These are phyloP conservation scores for Dasypolia templi DNA, from an alignment of 2,888 invertebrate genomes.

Conservation along the genomic window DNA sequence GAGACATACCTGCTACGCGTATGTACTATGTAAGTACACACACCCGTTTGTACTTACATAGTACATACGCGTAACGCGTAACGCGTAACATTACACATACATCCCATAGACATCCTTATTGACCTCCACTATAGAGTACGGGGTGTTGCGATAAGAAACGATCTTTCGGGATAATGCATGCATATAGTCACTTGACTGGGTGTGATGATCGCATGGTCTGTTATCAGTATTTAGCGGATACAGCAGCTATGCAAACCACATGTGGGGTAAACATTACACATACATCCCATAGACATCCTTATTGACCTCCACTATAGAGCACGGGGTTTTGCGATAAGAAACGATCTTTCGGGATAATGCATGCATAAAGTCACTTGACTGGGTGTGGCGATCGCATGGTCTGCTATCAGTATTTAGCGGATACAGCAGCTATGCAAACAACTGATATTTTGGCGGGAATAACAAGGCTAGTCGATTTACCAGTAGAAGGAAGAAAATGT, in stretches of 20 bases:
- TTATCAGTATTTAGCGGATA: conserved; percentile 39
- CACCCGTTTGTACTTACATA: too few relatives aligned
- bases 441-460: conserved; percentile 19
- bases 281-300: conserved; percentile 14
- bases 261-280: conserved; percentile 1
- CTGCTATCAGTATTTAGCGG: conserved; percentile 40
- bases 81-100: background rate
- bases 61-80: too few relatives aligned
- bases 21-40: background rate
- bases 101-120: conserved; percentile 18
- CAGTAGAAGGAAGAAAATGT: background rate
- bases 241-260: conserved; percentile 52
- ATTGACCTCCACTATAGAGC: conserved; percentile 20
- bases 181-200: conserved; percentile 55
- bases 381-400: conserved; percentile 30
- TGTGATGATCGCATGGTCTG: conserved; percentile 30
- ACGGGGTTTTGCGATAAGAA: conserved; percentile 42
- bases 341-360: conserved; percentile 55
- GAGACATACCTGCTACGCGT: background rate
- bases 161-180: conserved; percentile 57
- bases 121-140: conserved; percentile 23
- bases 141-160: conserved; percentile 43
- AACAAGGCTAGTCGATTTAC: conserved; percentile 3
- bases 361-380: conserved; percentile 58
- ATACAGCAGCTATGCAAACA: conserved; percentile 51